Evolutionary conservation across 2,888 invertebrate genomes (phyloP), one percentile per base, ranked within the genome.

Genomic region (Apoderus coryli): DNA sequence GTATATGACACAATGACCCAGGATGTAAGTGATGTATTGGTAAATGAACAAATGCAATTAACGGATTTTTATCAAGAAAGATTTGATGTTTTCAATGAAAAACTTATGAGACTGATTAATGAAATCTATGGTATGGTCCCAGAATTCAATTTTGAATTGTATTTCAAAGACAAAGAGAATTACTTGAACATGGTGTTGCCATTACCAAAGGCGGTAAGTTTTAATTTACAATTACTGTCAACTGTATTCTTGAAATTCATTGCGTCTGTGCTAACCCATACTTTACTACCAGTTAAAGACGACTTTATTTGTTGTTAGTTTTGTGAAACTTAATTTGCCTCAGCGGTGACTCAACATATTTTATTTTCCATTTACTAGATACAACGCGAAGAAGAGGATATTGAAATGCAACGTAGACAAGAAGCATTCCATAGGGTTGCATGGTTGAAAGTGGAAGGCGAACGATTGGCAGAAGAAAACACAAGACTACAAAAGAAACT

Each of bases 1-100:
- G 49, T 58, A 5, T 59, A 57, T 39, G 56, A 58, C 22, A 58
- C 53, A 4, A 55, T 55, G 52, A 55, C 57, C 0, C 52, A 56
- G 42, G 57, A 59, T 34, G 51, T 55, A 7, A 55, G 54, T 35
- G 57, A 57, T 27, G 57, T 58, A 1, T 39, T 58, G 4, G 52
- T 52, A 3, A 58, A 57, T 36, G 56, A 58, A 36, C 57, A 59
- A 37, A 42, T 58, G 5, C 51, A 55, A 35, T 36, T 57, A 9
- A 42, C 44, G 3, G 46, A 51, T 34, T 47, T 38, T 27, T 51
- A 53, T 38, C 41, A 50, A 23, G 54, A 57, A 31, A 44, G 43
- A 31, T 41, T 46, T 22, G 40, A 40, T 7, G 23, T 48, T 9
- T 45, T 47, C 19, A 43, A 42, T 3, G 49, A 52, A 10, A 54